Evolutionary conservation across 2,888 invertebrate genomes (phyloP), one percentile per base, ranked within the genome.

Genomic region (Cheilosia grossa): DNA sequence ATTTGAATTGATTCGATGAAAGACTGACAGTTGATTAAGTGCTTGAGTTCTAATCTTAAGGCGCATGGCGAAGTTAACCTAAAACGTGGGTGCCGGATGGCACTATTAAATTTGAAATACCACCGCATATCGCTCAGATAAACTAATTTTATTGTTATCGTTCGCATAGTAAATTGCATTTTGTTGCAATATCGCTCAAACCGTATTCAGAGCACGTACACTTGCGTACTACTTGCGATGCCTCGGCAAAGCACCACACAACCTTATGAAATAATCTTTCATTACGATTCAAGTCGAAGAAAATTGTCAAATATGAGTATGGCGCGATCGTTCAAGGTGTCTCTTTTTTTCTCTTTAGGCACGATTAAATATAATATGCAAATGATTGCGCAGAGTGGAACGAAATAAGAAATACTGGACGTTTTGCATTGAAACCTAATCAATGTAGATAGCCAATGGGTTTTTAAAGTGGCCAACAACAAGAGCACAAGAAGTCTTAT

Each of bases 221-320:
- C 21, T 74, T 74, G 56, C 74, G 64, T 74, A 64, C 17, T 44
- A 33, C 37, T 47, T 58, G 33, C 56, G 47, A 66, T 69, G 24
- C 24, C 19, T 13, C 33, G 13, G 30, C 56, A 33, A 58, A 44
- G n/a, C 7, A 19, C 24, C 51, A 17, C 61, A 47, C 61, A 47
- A 21, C 51, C 75, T 75, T 75, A 58, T 51, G 75, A 80, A 67
- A 74, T 49, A 47, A 53, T 66, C 58, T 47, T 64, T 82, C 82
- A 82, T 82, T 82, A 66, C 44, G 64, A 82, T 82, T 82, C 77
- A 82, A 82, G 64, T 72, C 59, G 42, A 77, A 54, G 82, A 77
- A 82, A 77, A 82, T 82, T 82, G 77, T 82, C 82, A 77, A 82
- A 82, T 82, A n/a, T 53, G 47, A 49, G 70, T 59, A 51, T 58